Conservation (phyloP, 2,797 vertebrate genomes). For the Stomatorhinus walkeri region DNA sequence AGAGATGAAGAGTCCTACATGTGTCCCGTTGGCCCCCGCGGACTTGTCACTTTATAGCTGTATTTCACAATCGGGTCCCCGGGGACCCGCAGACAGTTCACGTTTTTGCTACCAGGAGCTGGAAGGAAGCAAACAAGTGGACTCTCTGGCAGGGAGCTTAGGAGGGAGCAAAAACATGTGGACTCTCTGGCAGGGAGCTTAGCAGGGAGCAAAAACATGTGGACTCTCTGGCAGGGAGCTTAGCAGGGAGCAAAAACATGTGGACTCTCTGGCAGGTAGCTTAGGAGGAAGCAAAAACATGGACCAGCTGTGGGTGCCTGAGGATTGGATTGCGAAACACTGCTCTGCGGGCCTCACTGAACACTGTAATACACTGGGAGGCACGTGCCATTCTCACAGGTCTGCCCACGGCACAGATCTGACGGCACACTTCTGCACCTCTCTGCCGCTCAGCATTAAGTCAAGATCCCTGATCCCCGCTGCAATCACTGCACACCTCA, state of each 20-base stretch:
- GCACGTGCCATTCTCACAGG: background rate
- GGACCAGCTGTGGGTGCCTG: background rate
- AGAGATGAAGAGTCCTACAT: background rate
- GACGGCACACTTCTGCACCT: background rate
- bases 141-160: background rate
- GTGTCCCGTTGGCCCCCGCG: background rate
- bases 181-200: too few species aligned
- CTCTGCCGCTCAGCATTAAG: background rate
- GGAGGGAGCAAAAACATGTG: background rate
- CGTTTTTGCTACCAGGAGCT: background rate
- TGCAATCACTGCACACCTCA: background rate
- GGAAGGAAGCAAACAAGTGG: background rate
- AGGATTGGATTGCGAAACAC: background rate
- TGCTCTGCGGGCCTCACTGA: background rate
- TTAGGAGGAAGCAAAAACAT: background rate
- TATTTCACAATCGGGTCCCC: background rate
- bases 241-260: too few species aligned
- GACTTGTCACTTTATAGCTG: background rate
- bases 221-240: too few species aligned
- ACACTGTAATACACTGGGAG: background rate
- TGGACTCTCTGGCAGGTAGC: too few species aligned
- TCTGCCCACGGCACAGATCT: background rate
- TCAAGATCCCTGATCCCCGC: background rate
- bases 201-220: too few species aligned
- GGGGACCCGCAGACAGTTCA: background rate